A percentile compares a stretch with the other conserved stretches of the same genome.
phyloP scores from a whole-genome alignment of 2,888 invertebrate species.

The Heteromyza rotundicornis region DNA sequence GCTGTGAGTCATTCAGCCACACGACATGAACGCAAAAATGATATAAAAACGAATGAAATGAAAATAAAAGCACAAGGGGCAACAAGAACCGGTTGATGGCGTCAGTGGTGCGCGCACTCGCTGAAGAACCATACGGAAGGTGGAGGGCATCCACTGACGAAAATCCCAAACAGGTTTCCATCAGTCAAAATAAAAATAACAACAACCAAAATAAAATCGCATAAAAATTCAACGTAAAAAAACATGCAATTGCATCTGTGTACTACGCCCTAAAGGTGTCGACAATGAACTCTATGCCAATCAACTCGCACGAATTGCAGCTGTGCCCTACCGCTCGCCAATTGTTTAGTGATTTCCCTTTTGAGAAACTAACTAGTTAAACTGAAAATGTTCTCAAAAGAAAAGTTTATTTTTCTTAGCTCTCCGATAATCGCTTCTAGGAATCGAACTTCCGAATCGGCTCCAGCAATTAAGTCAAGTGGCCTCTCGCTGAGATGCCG shows the following conservation, averaged over 20 bases:
- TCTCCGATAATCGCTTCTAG: background rate
- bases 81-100: slow-evolving; percentile 51
- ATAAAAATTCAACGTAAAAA: too few species aligned
- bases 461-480: background rate
- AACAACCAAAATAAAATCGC: background rate
- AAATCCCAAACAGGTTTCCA: background rate
- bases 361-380: too few species aligned
- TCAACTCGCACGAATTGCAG: too few species aligned
- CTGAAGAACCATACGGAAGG: background rate
- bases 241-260: too few species aligned
- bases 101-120: slow-evolving; percentile 38
- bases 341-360: background rate
- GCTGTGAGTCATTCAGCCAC: slow-evolving; percentile 3
- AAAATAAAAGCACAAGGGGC: background rate
- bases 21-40: slow-evolving; percentile 7
- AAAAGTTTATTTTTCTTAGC: background rate
- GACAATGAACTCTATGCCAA: too few species aligned
- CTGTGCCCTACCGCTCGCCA: too few species aligned
- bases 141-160: background rate
- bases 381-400: too few species aligned
- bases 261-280: too few species aligned
- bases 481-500: background rate
- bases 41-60: background rate
- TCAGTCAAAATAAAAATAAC: background rate
- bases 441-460: background rate